These are phyloP conservation scores for Perccottus glenii DNA, from an alignment of 2,113 vertebrate genomes.

Conservation along the genomic window DNA sequence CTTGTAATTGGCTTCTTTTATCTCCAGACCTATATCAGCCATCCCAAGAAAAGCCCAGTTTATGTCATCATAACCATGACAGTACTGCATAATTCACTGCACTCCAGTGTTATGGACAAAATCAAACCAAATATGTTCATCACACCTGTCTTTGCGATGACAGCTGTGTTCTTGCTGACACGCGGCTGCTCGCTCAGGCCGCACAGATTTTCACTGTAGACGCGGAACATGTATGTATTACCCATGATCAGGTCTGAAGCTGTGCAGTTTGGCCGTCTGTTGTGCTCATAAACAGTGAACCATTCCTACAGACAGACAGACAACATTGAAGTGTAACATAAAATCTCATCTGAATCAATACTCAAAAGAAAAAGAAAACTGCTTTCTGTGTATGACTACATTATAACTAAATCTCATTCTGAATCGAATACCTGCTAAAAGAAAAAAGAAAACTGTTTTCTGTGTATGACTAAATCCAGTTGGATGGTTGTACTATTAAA, in stretches of 20 bases:
- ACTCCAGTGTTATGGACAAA: slow-evolving; percentile 2
- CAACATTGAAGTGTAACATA: too few relatives aligned
- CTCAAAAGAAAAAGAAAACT: too few relatives aligned
- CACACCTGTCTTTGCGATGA: slow-evolving; percentile 83
- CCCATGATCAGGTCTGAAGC: slow-evolving; percentile 89
- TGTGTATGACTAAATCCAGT: too few relatives aligned
- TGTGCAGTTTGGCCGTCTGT: slow-evolving; percentile 82
- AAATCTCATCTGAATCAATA: too few relatives aligned
- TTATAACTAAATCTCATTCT: too few relatives aligned
- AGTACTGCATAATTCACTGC: not conserved
- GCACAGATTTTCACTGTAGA: slow-evolving; percentile 87
- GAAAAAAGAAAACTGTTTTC: too few relatives aligned
- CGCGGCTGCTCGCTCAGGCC: slow-evolving; percentile 82
- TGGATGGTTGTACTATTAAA: too few relatives aligned
- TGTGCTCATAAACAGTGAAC: slow-evolving; percentile 89
- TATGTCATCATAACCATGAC: not conserved
- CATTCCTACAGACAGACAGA: slow-evolving; percentile 82
- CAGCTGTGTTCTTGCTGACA: slow-evolving; percentile 85
- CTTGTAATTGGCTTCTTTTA: slow-evolving; percentile 74
- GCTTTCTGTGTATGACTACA: too few relatives aligned
- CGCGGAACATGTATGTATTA: slow-evolving; percentile 88
- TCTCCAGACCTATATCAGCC: slow-evolving; percentile 69
- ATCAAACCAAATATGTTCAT: not conserved
- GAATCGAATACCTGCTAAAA: too few relatives aligned
- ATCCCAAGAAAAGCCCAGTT: not conserved